Conservation (phyloP, 1,140 invertebrate genomes). For the Neocloeon triangulifer region DNA sequence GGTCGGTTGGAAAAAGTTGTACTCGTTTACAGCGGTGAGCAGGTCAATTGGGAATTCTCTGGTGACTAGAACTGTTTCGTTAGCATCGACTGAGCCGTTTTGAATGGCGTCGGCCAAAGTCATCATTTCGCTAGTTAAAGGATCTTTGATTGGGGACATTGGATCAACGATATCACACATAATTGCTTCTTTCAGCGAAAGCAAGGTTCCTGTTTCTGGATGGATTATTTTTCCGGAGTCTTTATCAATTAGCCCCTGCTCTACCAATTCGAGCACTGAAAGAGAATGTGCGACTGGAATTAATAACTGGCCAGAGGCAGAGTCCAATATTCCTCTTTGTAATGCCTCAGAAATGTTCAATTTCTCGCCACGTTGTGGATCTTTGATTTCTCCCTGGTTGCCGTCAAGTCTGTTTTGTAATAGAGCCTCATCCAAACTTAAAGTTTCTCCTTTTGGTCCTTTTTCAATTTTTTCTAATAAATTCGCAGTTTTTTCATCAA, state of each 20-base stretch:
- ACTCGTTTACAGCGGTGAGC: conserved; percentile 36
- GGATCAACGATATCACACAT: conserved; percentile 71
- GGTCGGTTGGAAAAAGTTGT: too few relatives aligned
- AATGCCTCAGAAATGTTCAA: conserved; percentile 67
- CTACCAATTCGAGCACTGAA: conserved; percentile 54
- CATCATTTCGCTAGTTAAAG: conserved; percentile 30
- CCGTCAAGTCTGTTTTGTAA: conserved; percentile 49
- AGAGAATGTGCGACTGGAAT: conserved; percentile 60
- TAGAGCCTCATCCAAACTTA: conserved; percentile 54
- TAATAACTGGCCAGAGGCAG: conserved; percentile 43
- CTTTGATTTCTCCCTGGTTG: conserved; percentile 50
- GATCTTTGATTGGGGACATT: conserved; percentile 32
- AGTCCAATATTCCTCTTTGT: conserved; percentile 61
- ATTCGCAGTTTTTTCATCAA: conserved; percentile 46
- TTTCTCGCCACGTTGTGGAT: conserved; percentile 54
- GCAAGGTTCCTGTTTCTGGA: conserved; percentile 56
- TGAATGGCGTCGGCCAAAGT: conserved; percentile 61
- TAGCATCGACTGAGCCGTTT: conserved; percentile 46
- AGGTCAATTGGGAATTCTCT: conserved; percentile 37
- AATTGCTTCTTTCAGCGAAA: conserved; percentile 61
- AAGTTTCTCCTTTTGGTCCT: conserved; percentile 25
- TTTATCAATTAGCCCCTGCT: conserved; percentile 50
- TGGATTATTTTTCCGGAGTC: conserved; percentile 71
- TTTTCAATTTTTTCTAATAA: conserved; percentile 35
- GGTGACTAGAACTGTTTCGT: conserved; percentile 44